A percentile compares a stretch with the other conserved stretches of the same genome.
These are phyloP conservation scores for Drosophila villosipedis DNA, from an alignment of 2,888 invertebrate genomes.

Conservation along the genomic window DNA sequence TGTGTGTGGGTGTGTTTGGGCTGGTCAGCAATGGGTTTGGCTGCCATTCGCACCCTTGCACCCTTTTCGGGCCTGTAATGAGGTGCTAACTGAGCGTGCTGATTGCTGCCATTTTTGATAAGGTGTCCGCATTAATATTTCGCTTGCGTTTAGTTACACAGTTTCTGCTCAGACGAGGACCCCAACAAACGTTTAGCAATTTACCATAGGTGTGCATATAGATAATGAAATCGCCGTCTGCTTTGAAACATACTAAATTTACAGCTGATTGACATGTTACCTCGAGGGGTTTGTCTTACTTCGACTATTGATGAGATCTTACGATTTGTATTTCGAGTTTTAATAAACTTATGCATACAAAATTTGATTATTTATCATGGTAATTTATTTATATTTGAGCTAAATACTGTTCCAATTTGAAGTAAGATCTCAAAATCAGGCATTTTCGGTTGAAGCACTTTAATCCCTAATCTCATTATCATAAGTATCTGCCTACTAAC, in stretches of 20 bases:
- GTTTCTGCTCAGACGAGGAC: conserved; percentile 30
- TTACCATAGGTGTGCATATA: conserved; percentile 16
- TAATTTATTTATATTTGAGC: not conserved
- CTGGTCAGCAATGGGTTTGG: conserved; percentile 16
- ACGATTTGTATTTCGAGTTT: not conserved
- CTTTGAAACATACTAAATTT: not conserved
- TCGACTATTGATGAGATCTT: not conserved
- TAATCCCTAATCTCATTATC: not conserved
- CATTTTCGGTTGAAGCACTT: not conserved
- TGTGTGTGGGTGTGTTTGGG: conserved; percentile 9
- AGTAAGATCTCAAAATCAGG: not conserved
- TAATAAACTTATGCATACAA: not conserved
- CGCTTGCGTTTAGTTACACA: conserved; percentile 58
- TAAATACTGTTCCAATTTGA: not conserved
- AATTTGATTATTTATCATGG: not conserved
- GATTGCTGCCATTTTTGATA: conserved; percentile 81
- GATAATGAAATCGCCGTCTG: conserved; percentile 3
- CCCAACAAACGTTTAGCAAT: conserved; percentile 18
- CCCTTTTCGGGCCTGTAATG: conserved; percentile 46
- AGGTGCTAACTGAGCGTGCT: conserved; percentile 80
- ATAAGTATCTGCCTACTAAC: conserved; percentile 13
- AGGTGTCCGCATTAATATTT: conserved; percentile 76
- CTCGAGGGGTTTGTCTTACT: not conserved
- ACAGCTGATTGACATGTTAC: not conserved
- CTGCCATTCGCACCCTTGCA: conserved; percentile 13